These are phyloP conservation scores for Drosophila maculinotata DNA, from an alignment of 2,888 invertebrate species.

Conservation along the genomic window DNA sequence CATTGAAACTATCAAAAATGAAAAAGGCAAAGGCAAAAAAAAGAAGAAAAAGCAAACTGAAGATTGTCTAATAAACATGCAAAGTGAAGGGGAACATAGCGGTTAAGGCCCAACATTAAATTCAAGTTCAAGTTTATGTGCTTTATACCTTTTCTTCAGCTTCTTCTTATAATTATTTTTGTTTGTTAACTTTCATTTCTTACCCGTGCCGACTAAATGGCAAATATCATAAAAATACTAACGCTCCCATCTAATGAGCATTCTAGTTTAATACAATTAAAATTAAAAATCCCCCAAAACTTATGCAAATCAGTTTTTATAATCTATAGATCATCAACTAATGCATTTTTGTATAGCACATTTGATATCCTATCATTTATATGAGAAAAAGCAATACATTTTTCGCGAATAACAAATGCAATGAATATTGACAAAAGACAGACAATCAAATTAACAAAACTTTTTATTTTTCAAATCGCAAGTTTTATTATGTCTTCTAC, in stretches of 20 bases:
- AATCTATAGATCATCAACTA: background rate
- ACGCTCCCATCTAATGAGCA: background rate
- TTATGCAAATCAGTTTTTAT: conserved; percentile 25
- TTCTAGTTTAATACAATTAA: conserved; percentile 19
- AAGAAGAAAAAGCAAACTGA: conserved; percentile 20
- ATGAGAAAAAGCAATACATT: conserved; percentile 2
- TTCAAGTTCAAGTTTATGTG: conserved; percentile 75
- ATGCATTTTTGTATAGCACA: conserved; percentile 6
- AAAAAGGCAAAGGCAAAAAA: conserved; percentile 6
- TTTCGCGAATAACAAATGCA: conserved; percentile 9
- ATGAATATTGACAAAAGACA: conserved; percentile 8
- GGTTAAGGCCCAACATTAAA: conserved; percentile 57
- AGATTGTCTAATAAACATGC: conserved; percentile 39
- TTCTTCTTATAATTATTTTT: conserved; percentile 5
- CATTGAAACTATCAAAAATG: conserved; percentile 32
- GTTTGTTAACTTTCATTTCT: conserved; percentile 32
- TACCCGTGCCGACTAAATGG: conserved; percentile 6
- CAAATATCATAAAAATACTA: background rate
- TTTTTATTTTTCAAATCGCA: background rate
- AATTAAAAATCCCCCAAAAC: background rate
- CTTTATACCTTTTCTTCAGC: conserved; percentile 22
- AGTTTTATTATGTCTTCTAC: conserved; percentile 3
- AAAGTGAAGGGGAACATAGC: conserved; percentile 57
- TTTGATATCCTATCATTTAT: background rate
- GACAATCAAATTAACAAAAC: conserved; percentile 9